Base-by-base conservation (phyloP, 2,797 vertebrate genomes). In the Cossypha caffra region DNA sequence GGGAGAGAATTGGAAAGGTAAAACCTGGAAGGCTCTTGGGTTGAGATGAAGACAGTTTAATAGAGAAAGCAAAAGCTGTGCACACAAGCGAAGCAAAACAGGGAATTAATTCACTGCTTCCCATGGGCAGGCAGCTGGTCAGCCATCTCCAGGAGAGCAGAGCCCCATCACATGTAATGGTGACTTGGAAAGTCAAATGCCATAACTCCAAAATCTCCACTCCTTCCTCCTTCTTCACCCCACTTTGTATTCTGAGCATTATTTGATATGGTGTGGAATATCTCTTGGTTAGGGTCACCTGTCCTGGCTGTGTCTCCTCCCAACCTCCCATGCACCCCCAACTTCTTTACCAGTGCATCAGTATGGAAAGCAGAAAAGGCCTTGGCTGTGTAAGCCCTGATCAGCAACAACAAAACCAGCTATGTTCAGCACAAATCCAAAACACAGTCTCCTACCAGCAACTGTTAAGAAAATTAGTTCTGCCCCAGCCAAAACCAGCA, bases 271-370 rank as follows among this genome's bases (percentile, higher is more conserved):
- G 52, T 37, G 7, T 67, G 38, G 18, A 51, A 51, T 7, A 4
- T 58, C 23, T 26, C 12, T 58, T 10, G 43, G 9, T 3, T 16
- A 3, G 62, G 23, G n/a, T n/a, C 52, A 24, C n/a, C 8, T 43
- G 15, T n/a, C 12, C n/a, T 6, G 5, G 15, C 37, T 43, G 43
- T 48, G 9, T 58, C 21, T 43, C 52, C 15, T 51, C 28, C 15
- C 45, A 28, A 3, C 37, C 10, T 37, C n/a, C 15, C 37, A n/a
- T 5, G 13, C 2, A 19, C 4, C 10, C 12, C 15, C 7, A 38
- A 3, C 2, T 19, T 43, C 71, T n/a, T 58, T 26, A 18, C 29
- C 54, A 5, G 8, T 29, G 51, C 57, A 72, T 11, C 54, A 75
- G n/a, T 7, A 28, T 13, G 28, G 35, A 59, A 51, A 37, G 23